Evolutionary conservation across 2,888 invertebrate genomes (phyloP), one percentile per base, ranked within the genome.

Genomic region (Marasmarcha lunaedactyla): DNA sequence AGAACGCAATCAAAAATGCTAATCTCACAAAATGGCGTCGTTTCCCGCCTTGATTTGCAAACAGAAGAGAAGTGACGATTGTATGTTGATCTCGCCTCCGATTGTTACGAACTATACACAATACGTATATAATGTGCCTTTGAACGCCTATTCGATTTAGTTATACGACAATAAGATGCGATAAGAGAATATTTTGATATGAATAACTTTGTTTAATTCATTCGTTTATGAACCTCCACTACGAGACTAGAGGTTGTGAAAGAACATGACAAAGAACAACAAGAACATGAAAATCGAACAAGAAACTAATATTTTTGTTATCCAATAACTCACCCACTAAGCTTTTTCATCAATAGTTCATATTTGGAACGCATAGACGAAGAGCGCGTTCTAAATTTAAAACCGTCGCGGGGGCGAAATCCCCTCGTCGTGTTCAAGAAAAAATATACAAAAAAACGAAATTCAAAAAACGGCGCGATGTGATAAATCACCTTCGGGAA

Each of bases 401-500:
- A 68, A 58, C 58, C 74, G 54, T 69, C 63, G 78, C 78, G 74
- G 78, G 76, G 73, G 63, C 57, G 55, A 52, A 49, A 57, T 63
- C 73, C 71, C 67, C 66, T 63, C 50, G 53, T 52, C 50, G 52
- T 51, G 51, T 49, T 55, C 59, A 62, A 67, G 67, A 63, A 61
- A 63, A 60, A 34, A 34, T 34, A 13, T 12, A 30, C 14, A 12
- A 34, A 34, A 30, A 30, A 30, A n/a, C 4, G 2, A 30, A 30
- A 34, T 5, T 11, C 13, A 13, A 13, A 34, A 63, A 66, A 59
- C 60, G 60, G 56, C 56, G 57, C 46, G 42, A 38, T 52, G 70
- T 72, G 74, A 84, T 84, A 84, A 84, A 83, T 84, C 81, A 84
- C 78, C 72, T 76, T 76, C 77, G 78, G 84, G 84, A 84, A 84